Base-by-base conservation (phyloP, 2,888 invertebrate genomes). In the Mamestra brassicae region DNA sequence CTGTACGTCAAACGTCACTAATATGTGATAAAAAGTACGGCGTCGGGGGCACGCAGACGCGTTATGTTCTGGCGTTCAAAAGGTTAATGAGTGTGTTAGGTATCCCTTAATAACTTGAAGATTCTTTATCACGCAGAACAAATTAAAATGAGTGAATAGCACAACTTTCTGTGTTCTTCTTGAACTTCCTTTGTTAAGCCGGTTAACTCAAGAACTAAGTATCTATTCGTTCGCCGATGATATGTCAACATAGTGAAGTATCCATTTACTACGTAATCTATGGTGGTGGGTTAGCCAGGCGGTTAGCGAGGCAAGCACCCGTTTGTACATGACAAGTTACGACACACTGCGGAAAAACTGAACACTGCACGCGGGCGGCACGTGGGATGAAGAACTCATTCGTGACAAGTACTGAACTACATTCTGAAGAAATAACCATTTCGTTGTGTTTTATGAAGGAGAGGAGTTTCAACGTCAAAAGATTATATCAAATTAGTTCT, bases 341-440 rank as follows among this genome's bases (percentile, higher is more conserved):
- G 58, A 72, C 77, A 87, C 76, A 87, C 73, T 81, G 78, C 71
- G 67, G 71, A 54, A 81, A 74, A 88, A 82, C 71, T 58, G 68
- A 84, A 87, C 87, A 87, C 88, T 75, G 76, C 87, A 87, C 88
- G 80, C 75, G 58, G 71, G 66, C 72, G 50, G 36, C 11, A 65
- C 74, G 60, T 63, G 69, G 47, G 68, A 74, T 57, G 17, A 11
- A 36, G 38, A 76, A 64, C 11, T 62, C 62, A 60, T 38, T 75
- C 74, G 83, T 78, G 74, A 78, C 65, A 71, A 74, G 26, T 54
- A 81, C 11, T 54, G 11, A 38, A 60, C 26, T 26, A 26, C 17
- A 17, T 6, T 5, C 8, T 38, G 10, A 57, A 34, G 26, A 26
- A n/a, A 62, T 26, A 7, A 10, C 26, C 17, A 3, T 11, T 50